Base-by-base conservation (phyloP, 2,888 invertebrate genomes). In the Pecten maximus region DNA sequence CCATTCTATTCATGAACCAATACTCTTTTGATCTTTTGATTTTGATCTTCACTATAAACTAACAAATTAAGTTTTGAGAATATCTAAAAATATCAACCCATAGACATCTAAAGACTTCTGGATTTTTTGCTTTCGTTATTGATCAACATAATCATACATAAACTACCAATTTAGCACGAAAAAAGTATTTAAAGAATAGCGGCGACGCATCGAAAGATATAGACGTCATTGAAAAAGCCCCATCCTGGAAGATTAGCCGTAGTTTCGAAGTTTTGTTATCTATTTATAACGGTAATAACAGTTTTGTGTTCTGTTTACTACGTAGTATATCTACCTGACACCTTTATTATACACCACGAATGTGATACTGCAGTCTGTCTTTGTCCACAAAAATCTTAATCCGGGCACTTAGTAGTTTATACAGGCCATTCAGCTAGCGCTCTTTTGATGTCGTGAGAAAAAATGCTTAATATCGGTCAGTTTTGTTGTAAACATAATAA, bases 371-470 rank as follows among this genome's bases (percentile, higher is more conserved):
- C 10, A 74, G 35, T 74, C 2, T 74, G 74, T 35, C 28, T 35
- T 74, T 74, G 74, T 74, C 74, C 74, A 74, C 6, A 74, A 35
- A 74, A 35, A 10, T 44, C 44, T 74, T 28, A 74, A 74, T 74
- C 74, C 74, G 10, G 74, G 10, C 28, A 54, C 23, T 2, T 19
- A 4, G 50, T 3, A 74, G 28, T 74, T 74, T 28, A 74, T 74
- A 10, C 28, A 6, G 74, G 35, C 35, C 74, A 8, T 74, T 74
- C 28, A 74, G 15, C 23, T 10, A 28, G n/a, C 3, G 19, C 23
- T 74, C 74, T 28, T 35, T 74, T 74, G 74, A 74, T 74, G 74
- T 74, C 74, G 35, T 74, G 74, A 28, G 74, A 74, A 74, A 60
- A 60, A 74, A 8, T 74, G 12, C 35, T 74, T 74, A 28, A 74